Evolutionary conservation across 2,888 invertebrate species (phyloP).

Genomic region (Hypselothyrea guttata): DNA sequence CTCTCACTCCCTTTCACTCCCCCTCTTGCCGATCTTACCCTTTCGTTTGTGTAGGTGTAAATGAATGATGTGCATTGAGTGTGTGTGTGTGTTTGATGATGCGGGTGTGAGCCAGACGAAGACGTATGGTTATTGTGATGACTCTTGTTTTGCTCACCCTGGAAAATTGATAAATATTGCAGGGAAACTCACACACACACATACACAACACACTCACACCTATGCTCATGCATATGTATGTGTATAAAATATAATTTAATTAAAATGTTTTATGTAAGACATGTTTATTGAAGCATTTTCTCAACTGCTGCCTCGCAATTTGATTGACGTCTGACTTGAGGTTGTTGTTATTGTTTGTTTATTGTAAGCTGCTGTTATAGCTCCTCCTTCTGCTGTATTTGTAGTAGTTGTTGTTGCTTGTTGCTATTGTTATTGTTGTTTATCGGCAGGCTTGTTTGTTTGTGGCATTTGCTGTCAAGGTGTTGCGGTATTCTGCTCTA

Average conservation of each 20-base stretch:
- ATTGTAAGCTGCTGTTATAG: background rate
- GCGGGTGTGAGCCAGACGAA: constrained; percentile 56
- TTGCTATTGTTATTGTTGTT: constrained; percentile 36
- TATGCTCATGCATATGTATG: constrained; percentile 18
- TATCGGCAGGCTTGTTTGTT: constrained; percentile 66
- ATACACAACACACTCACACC: no score
- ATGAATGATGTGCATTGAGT: constrained; percentile 73
- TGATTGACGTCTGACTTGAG: constrained; percentile 67
- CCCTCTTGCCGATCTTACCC: no score
- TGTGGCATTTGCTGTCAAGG: constrained; percentile 68
- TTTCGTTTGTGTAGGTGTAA: constrained; percentile 40
- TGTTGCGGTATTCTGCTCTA: constrained; percentile 50
- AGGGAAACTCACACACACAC: constrained; percentile 28
- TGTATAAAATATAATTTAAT: constrained; percentile 70
- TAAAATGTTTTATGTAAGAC: constrained; percentile 77
- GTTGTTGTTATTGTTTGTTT: constrained; percentile 12
- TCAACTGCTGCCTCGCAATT: constrained; percentile 56
- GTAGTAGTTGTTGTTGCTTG: constrained; percentile 1
- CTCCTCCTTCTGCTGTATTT: background rate
- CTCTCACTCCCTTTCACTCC: background rate
- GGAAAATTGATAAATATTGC: constrained; percentile 73
- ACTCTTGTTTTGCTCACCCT: constrained; percentile 55
- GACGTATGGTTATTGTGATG: constrained; percentile 76
- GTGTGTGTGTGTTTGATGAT: constrained; percentile 15
- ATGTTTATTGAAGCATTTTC: constrained; percentile 75